Base-by-base conservation (phyloP, 1,140 invertebrate species). In the Matsumurasca onukii region DNA sequence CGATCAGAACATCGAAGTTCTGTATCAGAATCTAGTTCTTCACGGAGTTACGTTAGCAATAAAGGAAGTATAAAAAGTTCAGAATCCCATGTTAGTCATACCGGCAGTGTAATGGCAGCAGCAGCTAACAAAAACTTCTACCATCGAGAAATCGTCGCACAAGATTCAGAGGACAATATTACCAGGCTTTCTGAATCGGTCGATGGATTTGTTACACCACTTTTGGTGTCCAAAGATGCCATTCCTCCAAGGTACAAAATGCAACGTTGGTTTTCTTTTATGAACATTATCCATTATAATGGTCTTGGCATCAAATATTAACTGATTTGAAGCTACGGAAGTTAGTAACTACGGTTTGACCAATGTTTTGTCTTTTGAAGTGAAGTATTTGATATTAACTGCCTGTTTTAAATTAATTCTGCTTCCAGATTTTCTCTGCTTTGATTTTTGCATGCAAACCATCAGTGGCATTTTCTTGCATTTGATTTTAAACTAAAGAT, bases 161-260 rank as follows among this genome's bases (percentile, higher is more conserved):
- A 20, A 27, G 62, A 65, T 12, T 13, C 62, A 9, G 39, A 45
- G 22, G 62, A 65, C 22, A 45, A 24, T 25, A 65, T 65, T 22
- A 27, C 62, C 31, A 65, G 62, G 62, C 55, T 34, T 55, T 70
- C 71, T 66, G 70, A 72, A 9, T 49, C 71, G 61, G 57, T 57
- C 20, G 68, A 68, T 31, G 29, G 66, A 17, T 74, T 62, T 64
- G 66, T 72, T 30, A 68, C 67, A 27, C 70, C 70, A 15, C 20
- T 66, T 17, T 51, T 48, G 20, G 31, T 68, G 27, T 48, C 62
- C 25, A 74, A 74, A 64, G 73, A 74, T 29, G 51, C 70, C 1
- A 64, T 74, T 62, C 70, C 72, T 15, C 72, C 70, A 27, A 73
- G 73, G 72, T 74, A 74, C 59, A 13, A 12, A 25, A 31, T 15